Percentiles rank a stretch among this genome's conserved stretches.
phyloP scores from a whole-genome alignment of 2,888 invertebrate genomes.

The Strigamia transsilvanica region DNA sequence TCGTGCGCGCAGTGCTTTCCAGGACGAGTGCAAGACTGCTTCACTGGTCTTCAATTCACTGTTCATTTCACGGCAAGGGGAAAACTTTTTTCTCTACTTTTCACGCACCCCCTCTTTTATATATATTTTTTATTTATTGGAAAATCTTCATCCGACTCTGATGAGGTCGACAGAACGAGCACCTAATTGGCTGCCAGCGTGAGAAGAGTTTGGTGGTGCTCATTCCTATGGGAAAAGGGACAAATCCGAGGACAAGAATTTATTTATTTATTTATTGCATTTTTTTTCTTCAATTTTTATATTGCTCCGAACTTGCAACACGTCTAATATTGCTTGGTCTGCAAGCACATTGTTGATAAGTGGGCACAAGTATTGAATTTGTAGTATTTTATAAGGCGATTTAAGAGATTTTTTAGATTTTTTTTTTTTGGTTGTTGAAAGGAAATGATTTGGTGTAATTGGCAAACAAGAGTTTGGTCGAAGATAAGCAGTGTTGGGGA shows the following conservation, averaged over 20 bases:
- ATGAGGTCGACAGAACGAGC: constrained; percentile 30
- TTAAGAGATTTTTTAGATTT: background rate
- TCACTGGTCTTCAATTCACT: constrained; percentile 30
- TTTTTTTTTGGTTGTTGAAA: background rate
- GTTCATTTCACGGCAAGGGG: constrained; percentile 10
- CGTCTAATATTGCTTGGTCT: background rate
- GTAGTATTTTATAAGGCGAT: background rate
- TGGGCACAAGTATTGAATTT: background rate
- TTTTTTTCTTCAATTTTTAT: background rate
- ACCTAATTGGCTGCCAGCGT: constrained; percentile 26
- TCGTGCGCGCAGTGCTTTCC: constrained; percentile 22
- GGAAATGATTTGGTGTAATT: background rate
- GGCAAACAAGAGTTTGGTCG: background rate
- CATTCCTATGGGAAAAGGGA: constrained; percentile 4
- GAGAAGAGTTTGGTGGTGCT: constrained; percentile 25
- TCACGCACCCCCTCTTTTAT: constrained; percentile 12
- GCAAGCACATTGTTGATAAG: background rate
- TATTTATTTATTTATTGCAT: constrained; percentile 8
- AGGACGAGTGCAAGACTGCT: constrained; percentile 26
- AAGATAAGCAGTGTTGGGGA: too few species aligned
- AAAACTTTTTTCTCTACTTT: background rate
- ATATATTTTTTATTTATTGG: constrained; percentile 27
- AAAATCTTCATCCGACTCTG: background rate
- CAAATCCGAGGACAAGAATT: constrained; percentile 6
- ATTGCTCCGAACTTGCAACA: background rate